phyloP scores from a whole-genome alignment of 2,797 vertebrate species.

The Liasis olivaceus region DNA sequence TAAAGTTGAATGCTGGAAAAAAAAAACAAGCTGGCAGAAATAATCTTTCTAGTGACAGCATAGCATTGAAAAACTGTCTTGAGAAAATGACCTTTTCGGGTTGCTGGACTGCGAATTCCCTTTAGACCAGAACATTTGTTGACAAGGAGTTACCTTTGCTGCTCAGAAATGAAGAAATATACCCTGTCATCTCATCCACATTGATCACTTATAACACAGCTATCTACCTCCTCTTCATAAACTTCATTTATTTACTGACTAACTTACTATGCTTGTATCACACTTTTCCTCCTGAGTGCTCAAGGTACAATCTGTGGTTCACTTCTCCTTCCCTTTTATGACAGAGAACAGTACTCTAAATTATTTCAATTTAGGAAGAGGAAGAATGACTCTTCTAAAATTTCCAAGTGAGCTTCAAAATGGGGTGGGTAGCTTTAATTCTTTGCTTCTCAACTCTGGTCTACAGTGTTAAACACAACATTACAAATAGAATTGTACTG shows the following conservation, averaged over 20 bases:
- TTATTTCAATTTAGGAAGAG: background rate
- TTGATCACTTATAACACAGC: background rate
- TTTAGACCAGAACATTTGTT: background rate
- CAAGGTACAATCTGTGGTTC: background rate
- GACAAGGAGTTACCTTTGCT: background rate
- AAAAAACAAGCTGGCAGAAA: background rate
- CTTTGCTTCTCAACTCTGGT: background rate
- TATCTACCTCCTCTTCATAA: background rate
- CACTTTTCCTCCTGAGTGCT: background rate
- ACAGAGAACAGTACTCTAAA: background rate
- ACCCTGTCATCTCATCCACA: background rate
- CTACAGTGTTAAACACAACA: background rate
- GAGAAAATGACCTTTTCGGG: background rate
- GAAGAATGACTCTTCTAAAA: background rate
- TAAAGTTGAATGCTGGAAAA: background rate
- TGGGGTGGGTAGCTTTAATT: background rate
- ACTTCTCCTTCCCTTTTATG: background rate
- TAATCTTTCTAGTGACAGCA: background rate
- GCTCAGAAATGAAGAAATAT: background rate
- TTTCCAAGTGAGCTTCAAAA: background rate
- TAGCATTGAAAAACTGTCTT: background rate
- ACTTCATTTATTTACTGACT: background rate
- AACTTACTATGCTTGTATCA: background rate
- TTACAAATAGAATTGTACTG: conserved; percentile 12
- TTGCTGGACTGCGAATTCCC: background rate